phyloP scores from a whole-genome alignment of 2,797 vertebrate genomes.

The Orientallactaga sibirica region DNA sequence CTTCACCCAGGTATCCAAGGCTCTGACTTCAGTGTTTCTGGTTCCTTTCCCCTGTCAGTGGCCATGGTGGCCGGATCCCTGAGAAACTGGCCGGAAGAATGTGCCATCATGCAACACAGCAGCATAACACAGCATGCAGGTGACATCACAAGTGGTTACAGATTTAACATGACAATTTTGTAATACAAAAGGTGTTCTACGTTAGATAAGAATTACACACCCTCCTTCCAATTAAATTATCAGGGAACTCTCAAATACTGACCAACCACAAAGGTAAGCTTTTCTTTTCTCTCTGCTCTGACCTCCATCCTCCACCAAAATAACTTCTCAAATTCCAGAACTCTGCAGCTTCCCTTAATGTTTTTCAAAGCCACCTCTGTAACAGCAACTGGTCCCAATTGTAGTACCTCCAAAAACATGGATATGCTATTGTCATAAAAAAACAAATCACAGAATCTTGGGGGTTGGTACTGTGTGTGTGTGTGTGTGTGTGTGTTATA shows the following conservation, averaged over 20 bases:
- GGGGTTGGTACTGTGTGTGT: neutral
- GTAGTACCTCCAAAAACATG: neutral
- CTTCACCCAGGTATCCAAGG: neutral
- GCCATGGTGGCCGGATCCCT: neutral
- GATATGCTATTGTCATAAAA: neutral
- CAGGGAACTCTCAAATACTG: constrained; percentile 12
- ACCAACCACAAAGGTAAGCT: neutral
- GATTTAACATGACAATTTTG: constrained; percentile 35
- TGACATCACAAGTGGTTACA: constrained; percentile 30
- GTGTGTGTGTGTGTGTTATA: neutral
- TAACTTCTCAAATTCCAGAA: neutral
- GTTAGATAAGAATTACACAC: constrained; percentile 26
- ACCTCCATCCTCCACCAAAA: neutral
- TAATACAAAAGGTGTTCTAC: constrained; percentile 48
- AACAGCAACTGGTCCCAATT: neutral
- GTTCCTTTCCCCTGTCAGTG: neutral
- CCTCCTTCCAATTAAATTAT: constrained; percentile 27
- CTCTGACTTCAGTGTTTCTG: neutral
- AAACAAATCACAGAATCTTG: constrained; percentile 37
- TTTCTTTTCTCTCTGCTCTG: constrained; percentile 36
- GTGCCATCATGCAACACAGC: neutral
- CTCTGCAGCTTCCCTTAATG: constrained; percentile 16
- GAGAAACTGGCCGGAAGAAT: neutral
- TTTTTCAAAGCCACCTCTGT: neutral
- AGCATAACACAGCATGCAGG: neutral